A percentile compares a stretch with the other conserved stretches of the same genome.
Evolutionary conservation across 2,113 vertebrate genomes (phyloP).

Genomic region (Tricholaema leucomelas): DNA sequence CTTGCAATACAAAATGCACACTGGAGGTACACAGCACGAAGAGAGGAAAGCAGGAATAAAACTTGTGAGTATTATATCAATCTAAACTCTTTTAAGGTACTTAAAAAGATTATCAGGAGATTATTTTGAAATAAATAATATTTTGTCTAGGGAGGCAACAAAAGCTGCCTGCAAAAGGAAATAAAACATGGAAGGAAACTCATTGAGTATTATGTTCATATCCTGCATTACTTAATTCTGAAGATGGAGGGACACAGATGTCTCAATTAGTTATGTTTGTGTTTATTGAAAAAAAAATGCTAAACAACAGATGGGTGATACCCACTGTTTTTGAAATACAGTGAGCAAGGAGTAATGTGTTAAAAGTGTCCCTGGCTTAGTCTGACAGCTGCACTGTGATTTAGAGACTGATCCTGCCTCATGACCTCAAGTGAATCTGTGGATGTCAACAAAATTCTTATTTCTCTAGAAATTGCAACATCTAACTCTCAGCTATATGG

Average conservation of each 20-base stretch:
- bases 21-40: neutral
- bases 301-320: slow-evolving; percentile 17
- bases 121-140: slow-evolving; percentile 38
- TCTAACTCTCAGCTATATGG: neutral
- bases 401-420: slow-evolving; percentile 1
- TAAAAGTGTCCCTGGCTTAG: slow-evolving; percentile 2
- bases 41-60: neutral
- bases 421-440: neutral
- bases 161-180: slow-evolving; percentile 42
- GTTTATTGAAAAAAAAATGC: slow-evolving; percentile 57
- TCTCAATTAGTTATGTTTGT: slow-evolving; percentile 26
- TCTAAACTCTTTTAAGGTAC: slow-evolving; percentile 13
- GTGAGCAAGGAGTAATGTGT: neutral
- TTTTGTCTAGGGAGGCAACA: slow-evolving; percentile 34
- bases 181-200: slow-evolving; percentile 25
- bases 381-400: neutral
- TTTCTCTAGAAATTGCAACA: neutral
- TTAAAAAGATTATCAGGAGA: neutral
- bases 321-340: slow-evolving; percentile 17
- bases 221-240: slow-evolving; percentile 36
- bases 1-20: neutral
- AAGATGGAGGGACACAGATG: slow-evolving; percentile 42
- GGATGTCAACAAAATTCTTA: neutral
- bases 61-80: neutral
- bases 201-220: slow-evolving; percentile 25